Percentiles rank a stretch among this genome's conserved stretches.
These are phyloP conservation scores for Rhombomys opimus DNA, from an alignment of 2,113 vertebrate species.

Conservation along the genomic window DNA sequence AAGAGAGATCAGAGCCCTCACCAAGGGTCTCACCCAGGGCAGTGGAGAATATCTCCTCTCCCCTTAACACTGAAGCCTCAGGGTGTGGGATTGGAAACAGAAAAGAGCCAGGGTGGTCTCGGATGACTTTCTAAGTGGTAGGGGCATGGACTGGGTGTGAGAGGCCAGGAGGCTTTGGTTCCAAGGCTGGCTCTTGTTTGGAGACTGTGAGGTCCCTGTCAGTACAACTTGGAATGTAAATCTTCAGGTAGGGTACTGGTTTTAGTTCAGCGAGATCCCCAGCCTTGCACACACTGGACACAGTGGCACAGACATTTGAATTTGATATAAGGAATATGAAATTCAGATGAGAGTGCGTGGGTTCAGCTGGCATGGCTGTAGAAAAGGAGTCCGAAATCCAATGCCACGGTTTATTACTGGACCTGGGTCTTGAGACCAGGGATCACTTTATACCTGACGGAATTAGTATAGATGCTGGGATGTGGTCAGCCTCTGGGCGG, in stretches of 20 bases:
- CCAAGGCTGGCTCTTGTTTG: background rate
- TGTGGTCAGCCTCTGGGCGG: background rate
- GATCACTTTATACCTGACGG: background rate
- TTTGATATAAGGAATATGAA: background rate
- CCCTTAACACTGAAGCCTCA: background rate
- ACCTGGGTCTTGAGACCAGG: constrained; percentile 20
- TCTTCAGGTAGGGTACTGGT: background rate
- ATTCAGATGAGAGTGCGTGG: background rate
- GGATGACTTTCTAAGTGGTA: background rate
- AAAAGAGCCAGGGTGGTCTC: background rate
- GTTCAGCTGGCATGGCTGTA: background rate
- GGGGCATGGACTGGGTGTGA: background rate
- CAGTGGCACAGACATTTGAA: rapidly evolving
- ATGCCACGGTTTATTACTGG: background rate
- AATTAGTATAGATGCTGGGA: background rate
- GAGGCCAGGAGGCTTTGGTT: background rate
- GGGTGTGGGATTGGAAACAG: background rate
- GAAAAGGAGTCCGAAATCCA: constrained; percentile 34
- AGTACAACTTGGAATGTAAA: background rate
- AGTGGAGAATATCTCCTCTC: background rate
- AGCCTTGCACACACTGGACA: background rate
- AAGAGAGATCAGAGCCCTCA: background rate
- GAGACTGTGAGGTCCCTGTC: background rate
- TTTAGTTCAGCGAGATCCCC: background rate
- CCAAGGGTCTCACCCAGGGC: background rate